phyloP scores from a whole-genome alignment of 2,113 vertebrate genomes.

The Dinomys branickii region DNA sequence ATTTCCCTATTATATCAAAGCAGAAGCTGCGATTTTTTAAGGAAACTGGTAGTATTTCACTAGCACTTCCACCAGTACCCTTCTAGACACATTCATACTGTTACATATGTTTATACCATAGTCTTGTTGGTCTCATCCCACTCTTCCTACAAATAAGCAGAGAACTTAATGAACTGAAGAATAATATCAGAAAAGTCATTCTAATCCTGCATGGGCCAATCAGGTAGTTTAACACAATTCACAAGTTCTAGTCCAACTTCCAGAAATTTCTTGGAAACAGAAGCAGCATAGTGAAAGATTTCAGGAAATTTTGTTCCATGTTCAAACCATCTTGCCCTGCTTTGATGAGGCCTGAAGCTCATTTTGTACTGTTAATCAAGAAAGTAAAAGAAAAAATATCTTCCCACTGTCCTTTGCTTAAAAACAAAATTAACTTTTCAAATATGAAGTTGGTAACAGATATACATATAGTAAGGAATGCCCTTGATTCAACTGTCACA shows the following conservation, averaged over 20 bases:
- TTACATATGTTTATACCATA: neutral
- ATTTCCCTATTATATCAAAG: neutral
- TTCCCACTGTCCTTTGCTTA: neutral
- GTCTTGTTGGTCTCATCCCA: neutral
- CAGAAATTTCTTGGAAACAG: neutral
- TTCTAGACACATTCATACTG: constrained; percentile 7
- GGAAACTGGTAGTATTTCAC: neutral
- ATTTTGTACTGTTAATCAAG: constrained; percentile 6
- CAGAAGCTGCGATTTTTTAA: constrained; percentile 31
- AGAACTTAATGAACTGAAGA: neutral
- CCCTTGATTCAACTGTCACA: neutral
- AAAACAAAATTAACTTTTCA: neutral
- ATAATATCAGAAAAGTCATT: neutral
- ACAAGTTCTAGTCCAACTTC: constrained; percentile 31
- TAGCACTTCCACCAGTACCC: neutral
- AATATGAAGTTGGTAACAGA: neutral
- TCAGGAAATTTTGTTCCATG: neutral
- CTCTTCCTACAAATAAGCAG: neutral
- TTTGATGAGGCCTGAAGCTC: neutral
- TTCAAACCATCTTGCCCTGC: constrained; percentile 2
- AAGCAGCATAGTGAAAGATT: constrained; percentile 22
- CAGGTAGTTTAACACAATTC: constrained; percentile 13
- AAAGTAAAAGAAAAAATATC: neutral
- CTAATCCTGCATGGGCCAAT: neutral
- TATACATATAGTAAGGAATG: neutral